phyloP scores from a whole-genome alignment of 2,797 vertebrate species.

The Trachurus trachurus region DNA sequence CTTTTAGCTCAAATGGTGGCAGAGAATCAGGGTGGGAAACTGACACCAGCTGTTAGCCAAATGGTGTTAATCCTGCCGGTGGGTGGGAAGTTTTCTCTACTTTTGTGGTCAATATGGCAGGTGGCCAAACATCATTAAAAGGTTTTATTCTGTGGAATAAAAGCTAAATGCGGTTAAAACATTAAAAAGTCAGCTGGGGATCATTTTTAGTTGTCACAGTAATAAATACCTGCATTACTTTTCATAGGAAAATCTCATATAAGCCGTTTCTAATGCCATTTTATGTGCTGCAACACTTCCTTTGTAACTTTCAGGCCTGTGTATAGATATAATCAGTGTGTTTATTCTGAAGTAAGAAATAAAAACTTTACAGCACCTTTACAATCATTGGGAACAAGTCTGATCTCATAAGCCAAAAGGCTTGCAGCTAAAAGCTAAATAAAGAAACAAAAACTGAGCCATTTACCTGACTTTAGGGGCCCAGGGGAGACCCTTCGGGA shows the following conservation, averaged over 20 bases:
- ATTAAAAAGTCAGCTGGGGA: background rate
- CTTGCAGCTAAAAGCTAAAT: background rate
- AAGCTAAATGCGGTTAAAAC: conserved; percentile 8
- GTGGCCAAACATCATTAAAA: conserved; percentile 1
- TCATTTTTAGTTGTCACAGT: background rate
- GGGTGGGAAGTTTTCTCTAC: conserved; percentile 21
- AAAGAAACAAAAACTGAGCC: background rate
- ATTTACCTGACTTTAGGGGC: conserved; percentile 94
- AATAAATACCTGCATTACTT: background rate
- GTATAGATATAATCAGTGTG: background rate
- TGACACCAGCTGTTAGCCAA: conserved; percentile 32
- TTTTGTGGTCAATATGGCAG: conserved; percentile 21
- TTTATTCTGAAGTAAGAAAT: background rate
- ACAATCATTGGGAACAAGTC: background rate
- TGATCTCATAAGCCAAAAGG: too few species aligned
- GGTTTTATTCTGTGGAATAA: conserved; percentile 13
- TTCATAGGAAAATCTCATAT: background rate
- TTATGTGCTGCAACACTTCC: conserved; percentile 2
- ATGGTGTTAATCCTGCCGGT: conserved; percentile 29
- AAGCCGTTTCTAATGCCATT: background rate
- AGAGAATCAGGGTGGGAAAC: conserved; percentile 17
- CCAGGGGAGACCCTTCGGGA: conserved; percentile 99
- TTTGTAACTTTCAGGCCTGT: background rate
- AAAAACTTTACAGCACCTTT: background rate
- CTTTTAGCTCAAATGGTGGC: background rate